These are phyloP conservation scores for Helicolenus hilgendorfi DNA, from an alignment of 2,797 vertebrate species.

Conservation along the genomic window DNA sequence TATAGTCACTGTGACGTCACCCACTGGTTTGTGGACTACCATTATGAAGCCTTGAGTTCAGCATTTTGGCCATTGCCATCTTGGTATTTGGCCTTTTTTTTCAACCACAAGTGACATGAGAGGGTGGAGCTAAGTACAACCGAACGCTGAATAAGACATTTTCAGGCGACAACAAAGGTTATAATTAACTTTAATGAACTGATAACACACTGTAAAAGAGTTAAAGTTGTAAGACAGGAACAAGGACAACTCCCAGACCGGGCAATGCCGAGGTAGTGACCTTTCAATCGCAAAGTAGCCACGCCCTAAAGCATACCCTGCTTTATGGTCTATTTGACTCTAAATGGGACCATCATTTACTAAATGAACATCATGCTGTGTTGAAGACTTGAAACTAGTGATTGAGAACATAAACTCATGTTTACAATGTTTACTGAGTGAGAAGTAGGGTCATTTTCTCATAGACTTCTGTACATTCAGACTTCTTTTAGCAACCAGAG, in stretches of 20 bases:
- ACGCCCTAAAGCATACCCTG: neutral
- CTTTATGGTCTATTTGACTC: neutral
- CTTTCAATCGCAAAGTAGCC: neutral
- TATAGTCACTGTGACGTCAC: neutral
- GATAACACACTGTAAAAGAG: neutral
- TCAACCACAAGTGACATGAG: no score
- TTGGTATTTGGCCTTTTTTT: neutral
- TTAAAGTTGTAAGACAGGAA: neutral
- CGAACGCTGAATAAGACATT: neutral
- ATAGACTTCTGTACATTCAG: neutral
- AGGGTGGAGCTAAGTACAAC: no score
- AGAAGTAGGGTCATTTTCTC: accelerated
- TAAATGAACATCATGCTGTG: neutral
- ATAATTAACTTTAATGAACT: neutral
- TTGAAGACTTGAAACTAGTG: neutral
- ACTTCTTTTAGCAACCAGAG: neutral
- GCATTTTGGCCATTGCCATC: neutral
- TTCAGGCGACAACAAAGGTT: neutral
- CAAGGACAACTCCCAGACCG: neutral
- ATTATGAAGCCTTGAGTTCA: neutral
- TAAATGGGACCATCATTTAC: neutral
- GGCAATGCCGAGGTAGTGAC: accelerated
- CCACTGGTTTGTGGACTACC: neutral
- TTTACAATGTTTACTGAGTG: neutral
- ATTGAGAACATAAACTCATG: neutral